Evolutionary conservation across 2,888 invertebrate genomes (phyloP).

Genomic region (Parnassius orleans): DNA sequence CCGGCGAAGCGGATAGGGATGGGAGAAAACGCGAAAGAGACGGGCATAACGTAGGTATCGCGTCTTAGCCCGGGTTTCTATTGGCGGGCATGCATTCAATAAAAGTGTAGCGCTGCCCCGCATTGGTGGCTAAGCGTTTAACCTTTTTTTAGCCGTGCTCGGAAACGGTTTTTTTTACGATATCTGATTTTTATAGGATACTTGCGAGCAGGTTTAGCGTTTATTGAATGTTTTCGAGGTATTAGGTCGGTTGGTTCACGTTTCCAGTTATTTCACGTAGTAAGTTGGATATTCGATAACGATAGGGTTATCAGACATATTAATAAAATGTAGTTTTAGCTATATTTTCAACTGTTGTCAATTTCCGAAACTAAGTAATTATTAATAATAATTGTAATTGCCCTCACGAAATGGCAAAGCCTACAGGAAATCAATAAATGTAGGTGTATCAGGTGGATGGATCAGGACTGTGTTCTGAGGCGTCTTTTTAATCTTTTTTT

Average conservation of each 20-base stretch:
- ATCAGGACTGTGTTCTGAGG: no score
- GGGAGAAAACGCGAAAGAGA: constrained; percentile 47
- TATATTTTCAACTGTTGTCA: no score
- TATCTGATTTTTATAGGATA: constrained; percentile 62
- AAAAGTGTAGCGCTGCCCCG: constrained; percentile 46
- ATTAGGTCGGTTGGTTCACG: constrained; percentile 38
- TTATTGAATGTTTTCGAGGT: constrained; percentile 43
- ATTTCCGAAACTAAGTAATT: no score
- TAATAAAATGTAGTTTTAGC: no score
- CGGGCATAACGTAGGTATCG: constrained; percentile 42
- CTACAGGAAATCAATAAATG: no score
- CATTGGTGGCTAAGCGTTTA: constrained; percentile 46
- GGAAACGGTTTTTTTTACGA: constrained; percentile 46
- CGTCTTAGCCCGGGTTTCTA: constrained; percentile 55
- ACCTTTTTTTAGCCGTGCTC: constrained; percentile 43
- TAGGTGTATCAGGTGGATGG: no score
- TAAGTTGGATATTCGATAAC: constrained; percentile 12
- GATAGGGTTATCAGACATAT: no score
- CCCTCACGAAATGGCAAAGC: no score
- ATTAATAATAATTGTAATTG: no score
- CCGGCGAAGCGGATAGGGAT: constrained; percentile 35
- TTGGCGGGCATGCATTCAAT: constrained; percentile 59
- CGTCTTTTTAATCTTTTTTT: no score
- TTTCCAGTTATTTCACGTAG: constrained; percentile 15
- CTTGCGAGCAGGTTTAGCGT: constrained; percentile 53